Conservation (phyloP, 2,797 vertebrate species). For the Leptatherina wallacei region DNA sequence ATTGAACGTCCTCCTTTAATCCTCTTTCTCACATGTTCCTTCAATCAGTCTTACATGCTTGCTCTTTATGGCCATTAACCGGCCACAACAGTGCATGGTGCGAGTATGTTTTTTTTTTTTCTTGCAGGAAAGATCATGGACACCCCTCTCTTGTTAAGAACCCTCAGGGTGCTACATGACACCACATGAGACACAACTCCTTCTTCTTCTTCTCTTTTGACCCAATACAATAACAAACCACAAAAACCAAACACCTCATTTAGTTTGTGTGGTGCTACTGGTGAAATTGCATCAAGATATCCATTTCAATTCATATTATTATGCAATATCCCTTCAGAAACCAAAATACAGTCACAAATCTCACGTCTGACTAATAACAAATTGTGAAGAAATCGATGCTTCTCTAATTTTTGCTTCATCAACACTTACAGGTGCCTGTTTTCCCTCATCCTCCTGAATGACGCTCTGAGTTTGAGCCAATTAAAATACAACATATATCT, state of each 20-base stretch:
- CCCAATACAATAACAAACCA: neutral
- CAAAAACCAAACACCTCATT: slow-evolving; percentile 4
- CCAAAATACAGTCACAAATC: neutral
- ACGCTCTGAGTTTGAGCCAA: no score
- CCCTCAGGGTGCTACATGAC: slow-evolving; percentile 45
- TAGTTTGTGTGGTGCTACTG: neutral
- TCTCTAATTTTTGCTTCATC: neutral
- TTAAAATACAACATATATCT: no score
- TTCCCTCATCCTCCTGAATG: no score
- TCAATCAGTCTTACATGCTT: neutral
- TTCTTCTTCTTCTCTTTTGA: slow-evolving; percentile 14
- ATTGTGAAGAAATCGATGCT: neutral
- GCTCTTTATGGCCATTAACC: slow-evolving; percentile 11
- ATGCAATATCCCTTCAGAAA: neutral
- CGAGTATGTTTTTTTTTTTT: neutral
- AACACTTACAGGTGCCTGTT: neutral
- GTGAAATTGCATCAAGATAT: neutral
- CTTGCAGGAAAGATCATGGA: slow-evolving; percentile 3
- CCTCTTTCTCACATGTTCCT: neutral
- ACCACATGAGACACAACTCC: slow-evolving; percentile 15
- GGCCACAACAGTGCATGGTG: neutral
- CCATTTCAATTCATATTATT: neutral
- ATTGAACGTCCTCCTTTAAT: slow-evolving; percentile 1
- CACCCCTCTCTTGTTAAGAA: slow-evolving; percentile 20
- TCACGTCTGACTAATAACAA: neutral